Evolutionary conservation across 2,888 invertebrate species (phyloP).

Genomic region (Suillia variegata): DNA sequence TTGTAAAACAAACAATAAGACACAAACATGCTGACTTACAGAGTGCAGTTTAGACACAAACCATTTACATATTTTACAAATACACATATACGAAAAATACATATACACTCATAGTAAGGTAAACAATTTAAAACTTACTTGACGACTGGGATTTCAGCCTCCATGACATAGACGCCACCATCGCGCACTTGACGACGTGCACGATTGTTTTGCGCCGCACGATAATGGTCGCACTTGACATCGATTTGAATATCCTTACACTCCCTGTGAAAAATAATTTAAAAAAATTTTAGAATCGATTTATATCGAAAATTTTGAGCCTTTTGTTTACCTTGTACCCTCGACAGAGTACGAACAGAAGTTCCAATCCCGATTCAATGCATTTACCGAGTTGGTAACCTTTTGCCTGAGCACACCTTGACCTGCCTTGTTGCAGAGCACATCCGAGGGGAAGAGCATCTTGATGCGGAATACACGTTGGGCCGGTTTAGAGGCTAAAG

Average conservation of each 20-base stretch:
- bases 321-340: slow-evolving; percentile 64
- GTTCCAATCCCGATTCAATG: slow-evolving; percentile 94
- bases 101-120: slow-evolving; percentile 1
- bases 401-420: slow-evolving; percentile 89
- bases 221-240: slow-evolving; percentile 87
- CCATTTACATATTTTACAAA: slow-evolving; percentile 26
- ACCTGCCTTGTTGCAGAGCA: slow-evolving; percentile 93
- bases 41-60: slow-evolving; percentile 17
- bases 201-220: slow-evolving; percentile 64
- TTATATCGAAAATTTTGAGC: background rate
- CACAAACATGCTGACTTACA: slow-evolving; percentile 17
- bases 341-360: slow-evolving; percentile 91
- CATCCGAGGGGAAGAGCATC: slow-evolving; percentile 95
- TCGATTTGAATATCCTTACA: slow-evolving; percentile 90
- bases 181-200: slow-evolving; percentile 70
- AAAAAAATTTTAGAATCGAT: too few species aligned
- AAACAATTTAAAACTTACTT: slow-evolving; percentile 70
- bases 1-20: slow-evolving; percentile 36
- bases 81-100: background rate
- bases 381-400: slow-evolving; percentile 86
- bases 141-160: slow-evolving; percentile 82
- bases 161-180: slow-evolving; percentile 81
- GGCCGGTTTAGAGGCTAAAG: slow-evolving; percentile 80
- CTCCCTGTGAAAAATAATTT: slow-evolving; percentile 67
- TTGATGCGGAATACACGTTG: slow-evolving; percentile 92